Conservation (phyloP, 2,888 invertebrate species). For the Mythimna impura region DNA sequence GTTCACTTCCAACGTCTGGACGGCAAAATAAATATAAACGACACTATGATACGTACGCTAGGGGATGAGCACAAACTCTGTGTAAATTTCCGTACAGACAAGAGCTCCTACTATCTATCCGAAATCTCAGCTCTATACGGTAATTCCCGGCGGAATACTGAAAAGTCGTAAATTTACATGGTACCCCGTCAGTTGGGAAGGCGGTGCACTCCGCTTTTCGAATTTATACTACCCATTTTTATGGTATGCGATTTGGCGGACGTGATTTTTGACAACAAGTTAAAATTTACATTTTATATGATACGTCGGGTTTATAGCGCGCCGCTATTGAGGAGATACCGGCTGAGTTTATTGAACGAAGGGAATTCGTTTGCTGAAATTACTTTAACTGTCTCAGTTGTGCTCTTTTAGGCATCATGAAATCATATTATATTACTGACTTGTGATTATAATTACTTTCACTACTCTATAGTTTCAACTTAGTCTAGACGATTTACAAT, state of each 20-base stretch:
- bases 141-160: constrained; percentile 86
- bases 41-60: constrained; percentile 59
- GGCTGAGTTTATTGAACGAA: constrained; percentile 58
- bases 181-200: constrained; percentile 78
- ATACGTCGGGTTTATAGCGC: constrained; percentile 74
- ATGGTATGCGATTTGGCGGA: constrained; percentile 80
- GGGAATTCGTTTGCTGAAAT: constrained; percentile 38
- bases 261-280: constrained; percentile 86
- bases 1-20: constrained; percentile 36
- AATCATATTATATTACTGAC: constrained; percentile 7
- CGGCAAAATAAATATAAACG: constrained; percentile 54
- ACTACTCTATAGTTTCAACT: neutral
- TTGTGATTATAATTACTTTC: constrained; percentile 1
- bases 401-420: neutral
- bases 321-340: constrained; percentile 60
- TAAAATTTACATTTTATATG: constrained; percentile 84
- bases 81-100: constrained; percentile 75
- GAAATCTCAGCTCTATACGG: constrained; percentile 81
- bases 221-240: constrained; percentile 84
- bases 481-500: neutral
- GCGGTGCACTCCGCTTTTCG: constrained; percentile 78
- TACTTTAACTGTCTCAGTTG: constrained; percentile 16
- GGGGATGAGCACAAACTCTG: constrained; percentile 66
- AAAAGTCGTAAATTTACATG: constrained; percentile 87
- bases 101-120: constrained; percentile 76